Evolutionary conservation across 1,140 invertebrate genomes (phyloP).

Genomic region (Papilio machaon): DNA sequence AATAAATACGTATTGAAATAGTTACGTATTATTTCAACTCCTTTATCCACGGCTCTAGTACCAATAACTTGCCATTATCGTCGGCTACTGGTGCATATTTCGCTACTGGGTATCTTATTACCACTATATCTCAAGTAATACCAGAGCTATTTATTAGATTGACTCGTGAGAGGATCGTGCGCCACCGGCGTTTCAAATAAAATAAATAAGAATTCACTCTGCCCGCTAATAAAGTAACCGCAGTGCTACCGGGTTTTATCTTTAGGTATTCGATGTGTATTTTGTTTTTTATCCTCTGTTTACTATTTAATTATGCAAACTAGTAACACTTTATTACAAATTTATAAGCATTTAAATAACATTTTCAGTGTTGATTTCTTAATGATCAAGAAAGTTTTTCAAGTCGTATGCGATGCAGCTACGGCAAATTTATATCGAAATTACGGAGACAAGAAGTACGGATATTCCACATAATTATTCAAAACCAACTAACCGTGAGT

Average conservation of each 20-base stretch:
- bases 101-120: slow-evolving; percentile 71
- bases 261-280: slow-evolving; percentile 13
- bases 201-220: slow-evolving; percentile 66
- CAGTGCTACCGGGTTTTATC: slow-evolving; percentile 35
- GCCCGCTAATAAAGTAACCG: slow-evolving; percentile 52
- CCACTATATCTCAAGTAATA: slow-evolving; percentile 52
- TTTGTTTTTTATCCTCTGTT: not conserved
- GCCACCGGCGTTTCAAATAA: slow-evolving; percentile 54
- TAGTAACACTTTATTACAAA: too few relatives aligned
- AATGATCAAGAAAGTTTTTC: too few relatives aligned
- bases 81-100: slow-evolving; percentile 69
- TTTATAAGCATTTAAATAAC: too few relatives aligned
- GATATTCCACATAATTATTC: too few relatives aligned
- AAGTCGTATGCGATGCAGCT: too few relatives aligned
- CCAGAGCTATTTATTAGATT: slow-evolving; percentile 76
- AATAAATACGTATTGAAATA: not conserved
- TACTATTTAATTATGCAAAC: not conserved
- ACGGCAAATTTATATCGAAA: too few relatives aligned
- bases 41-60: slow-evolving; percentile 22
- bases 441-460: too few relatives aligned
- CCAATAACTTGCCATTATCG: slow-evolving; percentile 68
- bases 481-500: too few relatives aligned
- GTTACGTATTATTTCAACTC: not conserved
- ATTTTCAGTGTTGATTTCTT: too few relatives aligned
- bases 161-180: slow-evolving; percentile 70